These are phyloP conservation scores for Micoletzkya japonica DNA, from an alignment of 2,888 invertebrate species.

Conservation along the genomic window DNA sequence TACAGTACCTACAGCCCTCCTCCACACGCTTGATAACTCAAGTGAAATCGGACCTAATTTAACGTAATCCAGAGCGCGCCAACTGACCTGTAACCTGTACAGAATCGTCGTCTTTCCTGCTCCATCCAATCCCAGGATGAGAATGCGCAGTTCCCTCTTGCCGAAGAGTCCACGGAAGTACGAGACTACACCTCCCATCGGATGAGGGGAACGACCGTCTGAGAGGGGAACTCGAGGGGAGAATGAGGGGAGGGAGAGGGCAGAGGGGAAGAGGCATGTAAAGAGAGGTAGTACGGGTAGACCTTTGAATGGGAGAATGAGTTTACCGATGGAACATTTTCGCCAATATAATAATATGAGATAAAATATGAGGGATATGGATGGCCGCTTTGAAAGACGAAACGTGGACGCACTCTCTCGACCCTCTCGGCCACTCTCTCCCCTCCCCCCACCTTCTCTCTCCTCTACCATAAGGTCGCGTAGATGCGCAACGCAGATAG, in stretches of 20 bases:
- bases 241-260: background rate
- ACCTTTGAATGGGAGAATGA: no score
- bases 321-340: no score
- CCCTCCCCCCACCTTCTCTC: no score
- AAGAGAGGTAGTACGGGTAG: constrained; percentile 7
- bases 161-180: constrained; percentile 86
- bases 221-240: background rate
- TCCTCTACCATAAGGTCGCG: no score
- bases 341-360: no score
- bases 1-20: no score
- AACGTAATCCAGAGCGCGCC: background rate
- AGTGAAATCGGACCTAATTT: background rate
- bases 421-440: no score
- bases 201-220: background rate
- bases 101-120: constrained; percentile 90
- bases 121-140: constrained; percentile 71
- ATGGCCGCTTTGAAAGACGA: no score
- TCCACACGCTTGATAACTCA: no score
- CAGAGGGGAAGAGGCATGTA: background rate
- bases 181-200: constrained; percentile 84
- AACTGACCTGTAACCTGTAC: constrained; percentile 89
- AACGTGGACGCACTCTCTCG: no score
- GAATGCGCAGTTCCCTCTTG: constrained; percentile 69
- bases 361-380: no score
- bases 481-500: no score